Evolutionary conservation across 2,113 vertebrate genomes (phyloP).

Genomic region (Nibea coibor): DNA sequence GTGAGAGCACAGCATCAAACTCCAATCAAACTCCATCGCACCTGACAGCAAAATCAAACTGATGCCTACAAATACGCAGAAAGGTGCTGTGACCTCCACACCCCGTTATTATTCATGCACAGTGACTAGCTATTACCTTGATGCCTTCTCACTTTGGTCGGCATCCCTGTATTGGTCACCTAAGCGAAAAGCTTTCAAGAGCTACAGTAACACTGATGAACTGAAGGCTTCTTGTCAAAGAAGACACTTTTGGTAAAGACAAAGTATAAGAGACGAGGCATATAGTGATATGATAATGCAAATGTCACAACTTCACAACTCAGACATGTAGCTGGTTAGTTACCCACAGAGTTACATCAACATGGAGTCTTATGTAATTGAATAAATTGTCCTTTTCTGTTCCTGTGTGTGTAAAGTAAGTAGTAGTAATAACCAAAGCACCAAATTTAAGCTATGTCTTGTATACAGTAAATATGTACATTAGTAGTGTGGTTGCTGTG

Average conservation of each 20-base stretch:
- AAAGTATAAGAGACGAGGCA: constrained; percentile 15
- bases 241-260: constrained; percentile 44
- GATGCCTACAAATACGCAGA: constrained; percentile 49
- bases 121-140: constrained; percentile 63
- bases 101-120: constrained; percentile 69
- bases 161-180: constrained; percentile 64
- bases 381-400: not conserved
- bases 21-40: constrained; percentile 73
- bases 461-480: not conserved
- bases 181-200: constrained; percentile 73
- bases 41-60: constrained; percentile 74
- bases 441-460: not conserved
- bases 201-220: constrained; percentile 57
- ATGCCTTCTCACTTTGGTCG: constrained; percentile 63
- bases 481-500: not conserved
- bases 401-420: not conserved
- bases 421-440: not conserved
- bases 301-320: constrained; percentile 38
- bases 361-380: constrained; percentile 6
- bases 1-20: constrained; percentile 75
- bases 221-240: constrained; percentile 61
- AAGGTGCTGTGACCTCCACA: constrained; percentile 69
- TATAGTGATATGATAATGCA: constrained; percentile 23
- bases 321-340: constrained; percentile 10
- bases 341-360: not conserved